A percentile compares a stretch with the other conserved stretches of the same genome.
Conservation (phyloP, 2,113 vertebrate genomes). For the Octodon degus region DNA sequence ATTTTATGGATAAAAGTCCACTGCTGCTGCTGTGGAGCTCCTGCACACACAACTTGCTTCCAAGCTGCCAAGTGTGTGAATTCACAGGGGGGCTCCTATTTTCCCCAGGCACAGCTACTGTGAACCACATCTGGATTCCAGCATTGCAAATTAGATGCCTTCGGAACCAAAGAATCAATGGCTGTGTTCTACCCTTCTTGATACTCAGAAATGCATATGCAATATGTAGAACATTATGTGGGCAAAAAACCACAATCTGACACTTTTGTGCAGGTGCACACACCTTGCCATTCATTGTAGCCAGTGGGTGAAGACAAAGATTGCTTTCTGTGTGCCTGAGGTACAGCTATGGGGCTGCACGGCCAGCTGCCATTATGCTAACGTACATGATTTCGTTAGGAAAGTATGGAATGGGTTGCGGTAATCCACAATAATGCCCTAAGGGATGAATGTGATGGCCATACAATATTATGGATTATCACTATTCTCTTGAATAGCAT, state of each 20-base stretch:
- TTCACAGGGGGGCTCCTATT: background rate
- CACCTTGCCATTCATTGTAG: background rate
- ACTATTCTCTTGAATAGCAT: slow-evolving; percentile 1
- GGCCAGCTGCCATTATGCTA: background rate
- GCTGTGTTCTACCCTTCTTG: background rate
- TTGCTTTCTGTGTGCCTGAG: background rate
- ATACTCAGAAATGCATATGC: background rate
- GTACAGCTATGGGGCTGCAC: background rate
- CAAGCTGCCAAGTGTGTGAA: background rate
- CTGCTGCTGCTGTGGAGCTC: background rate
- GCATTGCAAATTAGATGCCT: background rate
- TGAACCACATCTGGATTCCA: background rate
- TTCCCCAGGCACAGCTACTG: background rate
- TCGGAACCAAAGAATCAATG: background rate
- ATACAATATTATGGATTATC: background rate
- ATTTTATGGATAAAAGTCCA: background rate
- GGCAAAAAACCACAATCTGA: background rate
- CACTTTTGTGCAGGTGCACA: background rate
- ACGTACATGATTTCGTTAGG: background rate
- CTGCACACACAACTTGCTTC: background rate
- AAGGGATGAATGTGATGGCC: background rate
- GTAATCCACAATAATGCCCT: background rate
- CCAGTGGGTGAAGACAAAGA: background rate
- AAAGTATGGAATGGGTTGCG: background rate
- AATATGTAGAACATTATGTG: background rate